phyloP scores from a whole-genome alignment of 2,888 invertebrate species.

The Marronus borbonicus region DNA sequence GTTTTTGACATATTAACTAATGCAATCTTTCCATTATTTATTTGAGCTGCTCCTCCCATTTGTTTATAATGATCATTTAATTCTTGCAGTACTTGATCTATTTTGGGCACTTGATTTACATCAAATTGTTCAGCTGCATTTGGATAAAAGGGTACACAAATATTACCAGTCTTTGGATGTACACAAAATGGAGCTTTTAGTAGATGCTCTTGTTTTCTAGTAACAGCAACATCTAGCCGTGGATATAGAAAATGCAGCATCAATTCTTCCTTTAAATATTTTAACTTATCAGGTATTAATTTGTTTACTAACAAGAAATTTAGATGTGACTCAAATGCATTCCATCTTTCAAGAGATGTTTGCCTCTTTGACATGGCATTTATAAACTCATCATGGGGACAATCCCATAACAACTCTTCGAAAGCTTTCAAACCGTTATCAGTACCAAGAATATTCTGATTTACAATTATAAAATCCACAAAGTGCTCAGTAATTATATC shows the following conservation, averaged over 20 bases:
- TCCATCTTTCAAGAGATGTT: conserved; percentile 79
- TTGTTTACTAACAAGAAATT: conserved; percentile 72
- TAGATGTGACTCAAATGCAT: conserved; percentile 74
- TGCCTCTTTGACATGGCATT: conserved; percentile 68
- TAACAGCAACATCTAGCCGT: conserved; percentile 95
- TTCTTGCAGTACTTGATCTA: conserved; percentile 76
- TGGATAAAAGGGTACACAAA: conserved; percentile 90
- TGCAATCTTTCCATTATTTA: too few relatives aligned
- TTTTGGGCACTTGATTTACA: conserved; percentile 81
- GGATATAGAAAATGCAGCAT: conserved; percentile 95
- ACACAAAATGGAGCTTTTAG: conserved; percentile 98
- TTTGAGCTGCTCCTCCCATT: too few relatives aligned
- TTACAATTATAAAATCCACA: conserved; percentile 80
- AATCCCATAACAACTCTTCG: conserved; percentile 79
- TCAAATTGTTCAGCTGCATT: conserved; percentile 81
- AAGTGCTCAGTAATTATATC: conserved; percentile 84
- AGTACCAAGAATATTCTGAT: conserved; percentile 88
- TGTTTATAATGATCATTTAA: conserved; percentile 71
- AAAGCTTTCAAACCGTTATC: conserved; percentile 80
- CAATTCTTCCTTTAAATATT: conserved; percentile 85
- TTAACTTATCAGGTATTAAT: conserved; percentile 66
- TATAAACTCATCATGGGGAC: conserved; percentile 57
- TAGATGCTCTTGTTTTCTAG: conserved; percentile 96
- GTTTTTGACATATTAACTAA: conserved; percentile 72
- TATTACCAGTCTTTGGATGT: conserved; percentile 97